These are phyloP conservation scores for Teleiodes luculella DNA, from an alignment of 2,888 invertebrate species.

Conservation along the genomic window DNA sequence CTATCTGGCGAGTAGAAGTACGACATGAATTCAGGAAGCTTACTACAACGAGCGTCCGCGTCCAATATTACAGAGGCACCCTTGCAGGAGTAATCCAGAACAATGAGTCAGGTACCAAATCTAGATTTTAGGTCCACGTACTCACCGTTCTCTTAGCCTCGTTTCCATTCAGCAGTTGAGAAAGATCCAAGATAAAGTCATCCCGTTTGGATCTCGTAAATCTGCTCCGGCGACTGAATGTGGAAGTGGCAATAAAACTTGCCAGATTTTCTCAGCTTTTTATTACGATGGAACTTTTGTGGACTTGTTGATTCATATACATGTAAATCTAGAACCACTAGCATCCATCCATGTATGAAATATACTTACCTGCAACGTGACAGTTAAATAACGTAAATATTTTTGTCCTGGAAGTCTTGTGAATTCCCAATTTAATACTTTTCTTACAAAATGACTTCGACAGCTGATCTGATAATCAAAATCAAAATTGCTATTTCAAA, in stretches of 20 bases:
- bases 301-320: constrained; percentile 34
- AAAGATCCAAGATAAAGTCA: constrained; percentile 25
- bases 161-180: constrained; percentile 12
- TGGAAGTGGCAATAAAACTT: constrained; percentile 29
- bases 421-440: no score
- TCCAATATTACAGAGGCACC: neutral
- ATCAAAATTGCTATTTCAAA: no score
- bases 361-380: no score
- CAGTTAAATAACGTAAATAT: no score
- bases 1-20: no score
- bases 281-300: constrained; percentile 24
- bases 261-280: constrained; percentile 28
- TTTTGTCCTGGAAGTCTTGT: no score
- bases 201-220: constrained; percentile 21
- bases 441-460: no score
- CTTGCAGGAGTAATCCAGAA: neutral
- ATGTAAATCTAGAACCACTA: constrained; percentile 16
- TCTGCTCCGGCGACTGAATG: constrained; percentile 25
- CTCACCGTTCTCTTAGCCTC: constrained; percentile 1
- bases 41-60: neutral
- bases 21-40: neutral
- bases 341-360: no score
- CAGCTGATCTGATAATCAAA: no score
- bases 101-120: neutral
- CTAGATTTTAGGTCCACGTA: neutral